A percentile compares a stretch with the other conserved stretches of the same genome.
phyloP scores from a whole-genome alignment of 2,113 vertebrate genomes.

The Mionectes macconnelli region DNA sequence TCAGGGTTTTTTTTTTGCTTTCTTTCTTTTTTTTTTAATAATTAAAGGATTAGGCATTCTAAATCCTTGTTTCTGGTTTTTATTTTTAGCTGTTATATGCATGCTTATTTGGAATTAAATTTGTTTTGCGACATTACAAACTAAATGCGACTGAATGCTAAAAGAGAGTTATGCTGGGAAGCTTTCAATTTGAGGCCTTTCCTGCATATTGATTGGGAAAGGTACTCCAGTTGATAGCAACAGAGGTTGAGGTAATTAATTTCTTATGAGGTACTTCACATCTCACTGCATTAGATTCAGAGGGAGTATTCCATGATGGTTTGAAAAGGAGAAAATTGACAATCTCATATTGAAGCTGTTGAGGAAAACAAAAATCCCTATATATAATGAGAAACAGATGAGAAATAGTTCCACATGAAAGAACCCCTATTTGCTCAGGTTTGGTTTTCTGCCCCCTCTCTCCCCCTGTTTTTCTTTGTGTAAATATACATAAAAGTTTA shows the following conservation, averaged over 20 bases:
- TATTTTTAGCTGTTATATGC: neutral
- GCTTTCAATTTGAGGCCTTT: neutral
- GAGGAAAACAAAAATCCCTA: neutral
- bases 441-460: too few relatives aligned
- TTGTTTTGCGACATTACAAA: neutral
- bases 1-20: neutral
- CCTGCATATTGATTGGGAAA: neutral
- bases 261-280: neutral
- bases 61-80: neutral
- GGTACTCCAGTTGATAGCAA: neutral
- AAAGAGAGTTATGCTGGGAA: neutral
- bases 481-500: neutral
- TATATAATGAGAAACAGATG: slow-evolving; percentile 9
- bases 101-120: neutral
- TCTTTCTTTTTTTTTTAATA: neutral
- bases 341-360: neutral
- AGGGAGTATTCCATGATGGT: neutral
- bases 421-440: neutral
- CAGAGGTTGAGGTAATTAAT: slow-evolving; percentile 3
- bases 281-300: neutral
- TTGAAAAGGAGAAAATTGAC: neutral
- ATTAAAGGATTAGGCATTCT: neutral
- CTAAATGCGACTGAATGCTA: neutral
- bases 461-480: neutral
- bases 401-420: slow-evolving; percentile 5